Evolutionary conservation across 2,888 invertebrate species (phyloP), one percentile per base, ranked within the genome.

Genomic region (Polydrusus cervinus): DNA sequence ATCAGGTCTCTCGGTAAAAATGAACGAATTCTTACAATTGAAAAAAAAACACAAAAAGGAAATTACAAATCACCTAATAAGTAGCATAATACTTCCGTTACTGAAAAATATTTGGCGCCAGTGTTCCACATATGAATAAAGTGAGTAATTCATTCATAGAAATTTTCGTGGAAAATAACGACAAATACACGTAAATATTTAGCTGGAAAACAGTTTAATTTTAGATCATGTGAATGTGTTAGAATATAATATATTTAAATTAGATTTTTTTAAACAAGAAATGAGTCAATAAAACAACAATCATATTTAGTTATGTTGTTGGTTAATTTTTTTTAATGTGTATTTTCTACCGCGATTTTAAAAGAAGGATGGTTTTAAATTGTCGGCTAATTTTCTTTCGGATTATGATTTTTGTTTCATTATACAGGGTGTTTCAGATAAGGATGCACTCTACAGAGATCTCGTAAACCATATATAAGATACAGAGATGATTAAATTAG

Each of bases 41-140:
- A 11, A 43, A 18, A 51, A 51, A 38, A 49, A 25, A 25, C 5
- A 25, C 25, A 3, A 25, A 47, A 61, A 61, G 60, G 47, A 70
- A 70, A 51, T 45, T 38, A 38, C 57, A 10, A 60, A 38, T 60
- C 38, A 38, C 13, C 9, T 60, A 18, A 11, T 38, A 60, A 40
- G 25, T n/a, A 25, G 7, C 18, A 60, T 16, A 18, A 2, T 13
- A 14, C 16, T 30, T 60, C 18, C 14, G 25, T 34, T 55, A 60
- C 18, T 18, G 38, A 60, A 16, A 60, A 60, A 10, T n/a, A 34
- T 38, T 60, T 40, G 57, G 57, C 57, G 57, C 57, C 57, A 38
- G 25, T 62, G 62, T 62, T 62, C 45, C 43, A 62, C 62, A 62
- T 47, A 62, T 62, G 62, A 62, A 62, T 62, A 30, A 62, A 43